phyloP scores from a whole-genome alignment of 2,113 vertebrate species.

The Sclerurus mexicanus region DNA sequence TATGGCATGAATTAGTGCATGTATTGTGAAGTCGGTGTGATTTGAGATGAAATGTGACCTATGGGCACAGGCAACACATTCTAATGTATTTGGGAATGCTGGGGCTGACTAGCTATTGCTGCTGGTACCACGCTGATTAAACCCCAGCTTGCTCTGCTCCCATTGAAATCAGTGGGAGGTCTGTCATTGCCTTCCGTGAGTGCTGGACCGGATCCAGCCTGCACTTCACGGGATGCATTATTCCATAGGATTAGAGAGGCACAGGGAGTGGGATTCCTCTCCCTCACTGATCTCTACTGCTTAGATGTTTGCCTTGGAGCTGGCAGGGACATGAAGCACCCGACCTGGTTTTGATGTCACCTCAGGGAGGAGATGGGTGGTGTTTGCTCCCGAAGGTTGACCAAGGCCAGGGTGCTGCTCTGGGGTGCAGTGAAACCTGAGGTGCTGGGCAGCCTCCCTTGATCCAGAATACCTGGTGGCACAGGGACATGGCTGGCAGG shows the following conservation, averaged over 20 bases:
- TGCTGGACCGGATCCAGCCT: background rate
- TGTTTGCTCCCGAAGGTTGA: accelerated
- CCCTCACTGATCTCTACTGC: background rate
- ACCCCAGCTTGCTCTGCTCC: background rate
- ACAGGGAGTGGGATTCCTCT: background rate
- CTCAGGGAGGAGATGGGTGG: accelerated
- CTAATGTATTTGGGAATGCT: background rate
- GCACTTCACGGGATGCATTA: background rate
- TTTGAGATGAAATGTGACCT: background rate
- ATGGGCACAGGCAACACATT: background rate
- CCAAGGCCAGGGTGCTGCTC: background rate
- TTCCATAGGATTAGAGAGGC: background rate
- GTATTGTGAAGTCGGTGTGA: background rate
- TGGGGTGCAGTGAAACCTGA: accelerated
- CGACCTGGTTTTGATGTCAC: accelerated
- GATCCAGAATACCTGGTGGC: accelerated
- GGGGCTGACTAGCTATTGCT: background rate
- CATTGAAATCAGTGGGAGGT: background rate
- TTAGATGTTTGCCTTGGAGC: background rate
- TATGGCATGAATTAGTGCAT: background rate
- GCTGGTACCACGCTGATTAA: background rate
- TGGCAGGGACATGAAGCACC: accelerated
- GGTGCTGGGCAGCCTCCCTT: background rate
- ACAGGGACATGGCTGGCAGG: accelerated
- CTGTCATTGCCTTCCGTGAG: background rate